Base-by-base conservation (phyloP, 2,888 invertebrate genomes). In the Deilephila porcellus region DNA sequence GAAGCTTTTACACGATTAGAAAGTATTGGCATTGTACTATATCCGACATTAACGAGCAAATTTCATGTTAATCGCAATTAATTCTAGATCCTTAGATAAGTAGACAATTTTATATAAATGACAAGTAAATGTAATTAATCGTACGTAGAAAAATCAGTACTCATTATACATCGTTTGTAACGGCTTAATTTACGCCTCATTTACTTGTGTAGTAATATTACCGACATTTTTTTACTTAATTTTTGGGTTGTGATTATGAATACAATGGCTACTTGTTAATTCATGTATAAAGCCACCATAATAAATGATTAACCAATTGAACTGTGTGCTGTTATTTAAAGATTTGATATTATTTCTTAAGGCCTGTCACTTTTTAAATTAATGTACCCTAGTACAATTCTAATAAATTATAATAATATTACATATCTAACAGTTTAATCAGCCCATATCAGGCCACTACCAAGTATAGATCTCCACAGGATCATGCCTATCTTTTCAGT, bases 1-100 rank as follows among this genome's bases (percentile, higher is more conserved):
- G 94, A 94, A 83, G 94, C 94, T 94, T 94, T 94, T 94, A 94
- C 94, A 94, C 93, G 80, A 89, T 85, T 92, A 91, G 87, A 83
- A 83, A 83, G 86, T 88, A 89, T 88, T 86, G 85, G 85, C 91
- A 91, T 89, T 91, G 91, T 93, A 91, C 86, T 84, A 91, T 90
- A 91, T 83, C 88, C 86, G 87, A 85, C 87, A 87, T 81, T 86
- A 87, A 83, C 83, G 82, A 85, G 84, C 86, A 88, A 87, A 84
- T 84, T 87, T 86, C 86, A 88, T 88, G 87, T 90, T 91, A 91
- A 85, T 87, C 86, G 87, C 88, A 86, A 85, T 88, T 86, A 87
- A 80, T 75, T 76, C 4, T 83, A 83, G 78, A 76, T 75, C 75
- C 76, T 79, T 89, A 90, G 84, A 79, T 89, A 88, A 85, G 85